Evolutionary conservation across 2,888 invertebrate genomes (phyloP).

Genomic region (Drosophila koepferae): DNA sequence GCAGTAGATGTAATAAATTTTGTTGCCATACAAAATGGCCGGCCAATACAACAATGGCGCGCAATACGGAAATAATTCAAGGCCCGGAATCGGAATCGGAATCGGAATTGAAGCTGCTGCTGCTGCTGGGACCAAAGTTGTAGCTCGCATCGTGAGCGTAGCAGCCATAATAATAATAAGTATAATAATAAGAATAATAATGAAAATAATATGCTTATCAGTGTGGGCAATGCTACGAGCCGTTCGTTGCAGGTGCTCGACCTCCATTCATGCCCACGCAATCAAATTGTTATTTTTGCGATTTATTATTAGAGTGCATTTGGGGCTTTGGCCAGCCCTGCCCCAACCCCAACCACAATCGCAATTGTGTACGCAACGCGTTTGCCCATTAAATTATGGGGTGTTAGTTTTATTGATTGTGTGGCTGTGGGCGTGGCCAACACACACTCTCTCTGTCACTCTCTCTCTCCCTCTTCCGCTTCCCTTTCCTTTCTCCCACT

Average conservation of each 20-base stretch:
- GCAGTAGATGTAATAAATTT: constrained; percentile 67
- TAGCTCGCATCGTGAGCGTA: constrained; percentile 11
- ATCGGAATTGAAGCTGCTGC: constrained; percentile 14
- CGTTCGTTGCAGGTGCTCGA: constrained; percentile 18
- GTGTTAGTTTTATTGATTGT: constrained; percentile 81
- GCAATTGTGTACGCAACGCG: constrained; percentile 69
- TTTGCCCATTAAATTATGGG: constrained; percentile 79
- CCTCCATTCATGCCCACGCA: constrained; percentile 30
- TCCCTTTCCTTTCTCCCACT: background rate
- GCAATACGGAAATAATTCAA: constrained; percentile 54
- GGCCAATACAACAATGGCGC: constrained; percentile 45
- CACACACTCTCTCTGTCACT: background rate
- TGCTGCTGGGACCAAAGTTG: background rate
- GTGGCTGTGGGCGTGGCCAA: constrained; percentile 3
- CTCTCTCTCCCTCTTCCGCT: background rate
- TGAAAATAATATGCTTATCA: constrained; percentile 76
- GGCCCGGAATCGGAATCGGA: constrained; percentile 23
- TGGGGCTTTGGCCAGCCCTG: constrained; percentile 53
- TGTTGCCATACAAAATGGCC: constrained; percentile 52
- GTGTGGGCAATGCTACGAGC: constrained; percentile 10
- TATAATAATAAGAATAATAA: constrained; percentile 72
- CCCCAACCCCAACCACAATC: constrained; percentile 52
- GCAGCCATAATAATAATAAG: constrained; percentile 74
- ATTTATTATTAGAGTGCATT: constrained; percentile 82
- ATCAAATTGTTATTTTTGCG: constrained; percentile 80